These are phyloP conservation scores for Hyperoplus immaculatus DNA, from an alignment of 2,797 vertebrate species.

Conservation along the genomic window DNA sequence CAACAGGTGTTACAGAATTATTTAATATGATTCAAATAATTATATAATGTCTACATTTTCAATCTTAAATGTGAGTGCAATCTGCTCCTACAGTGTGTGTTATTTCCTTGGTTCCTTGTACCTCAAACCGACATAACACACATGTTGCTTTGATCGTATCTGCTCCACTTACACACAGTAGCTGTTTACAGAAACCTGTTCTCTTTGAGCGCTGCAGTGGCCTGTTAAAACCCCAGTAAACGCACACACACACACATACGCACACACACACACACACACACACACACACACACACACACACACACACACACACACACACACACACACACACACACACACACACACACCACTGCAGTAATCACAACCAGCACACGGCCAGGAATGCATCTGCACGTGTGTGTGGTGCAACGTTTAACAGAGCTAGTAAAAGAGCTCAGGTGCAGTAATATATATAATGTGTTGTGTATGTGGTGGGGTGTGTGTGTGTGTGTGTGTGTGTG, in stretches of 20 bases:
- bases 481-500: not conserved
- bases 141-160: not conserved
- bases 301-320: too few species aligned
- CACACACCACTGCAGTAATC: slow-evolving; percentile 24
- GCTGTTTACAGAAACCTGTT: slow-evolving; percentile 41
- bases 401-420: slow-evolving; percentile 42
- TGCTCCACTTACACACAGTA: slow-evolving; percentile 19
- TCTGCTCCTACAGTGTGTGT: not conserved
- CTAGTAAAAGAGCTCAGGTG: slow-evolving; percentile 63
- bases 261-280: too few species aligned
- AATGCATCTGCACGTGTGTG: slow-evolving; percentile 9
- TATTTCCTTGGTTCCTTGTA: not conserved
- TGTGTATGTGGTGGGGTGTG: slow-evolving; percentile 1
- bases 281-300: too few species aligned
- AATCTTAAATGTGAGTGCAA: not conserved
- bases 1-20: slow-evolving; percentile 23
- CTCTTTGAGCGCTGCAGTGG: slow-evolving; percentile 25
- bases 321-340: too few species aligned
- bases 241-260: too few species aligned
- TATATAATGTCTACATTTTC: slow-evolving; percentile 16
- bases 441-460: not conserved
- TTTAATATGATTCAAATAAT: slow-evolving; percentile 7
- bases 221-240: slow-evolving; percentile 32
- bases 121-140: not conserved
- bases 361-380: slow-evolving; percentile 41